These are phyloP conservation scores for Drosophila tristis DNA, from an alignment of 1,140 invertebrate genomes.

Conservation along the genomic window DNA sequence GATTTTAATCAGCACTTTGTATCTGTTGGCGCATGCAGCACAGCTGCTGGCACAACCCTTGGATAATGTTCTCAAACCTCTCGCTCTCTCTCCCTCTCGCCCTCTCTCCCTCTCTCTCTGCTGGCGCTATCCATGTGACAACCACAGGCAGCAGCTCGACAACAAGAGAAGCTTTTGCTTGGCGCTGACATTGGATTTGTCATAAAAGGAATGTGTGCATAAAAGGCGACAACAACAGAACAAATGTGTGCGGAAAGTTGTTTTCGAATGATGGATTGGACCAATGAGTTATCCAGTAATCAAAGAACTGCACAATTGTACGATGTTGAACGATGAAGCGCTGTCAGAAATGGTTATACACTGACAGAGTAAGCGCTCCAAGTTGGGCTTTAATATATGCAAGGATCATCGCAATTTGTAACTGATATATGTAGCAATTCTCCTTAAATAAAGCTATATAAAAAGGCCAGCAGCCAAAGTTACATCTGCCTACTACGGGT, in stretches of 20 bases:
- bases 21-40: conserved; percentile 66
- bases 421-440: too few relatives aligned
- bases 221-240: conserved; percentile 34
- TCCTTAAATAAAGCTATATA: too few relatives aligned
- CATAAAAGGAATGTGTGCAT: conserved; percentile 60
- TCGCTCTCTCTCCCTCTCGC: conserved; percentile 1
- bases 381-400: too few relatives aligned
- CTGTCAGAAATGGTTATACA: too few relatives aligned
- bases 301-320: too few relatives aligned
- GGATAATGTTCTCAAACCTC: conserved; percentile 30
- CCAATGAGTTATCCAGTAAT: conserved; percentile 9
- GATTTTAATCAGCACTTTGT: conserved; percentile 82
- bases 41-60: conserved; percentile 46
- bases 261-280: conserved; percentile 17
- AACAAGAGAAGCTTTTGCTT: conserved; percentile 64
- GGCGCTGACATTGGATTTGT: conserved; percentile 78
- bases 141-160: conserved; percentile 38
- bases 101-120: conserved; percentile 1
- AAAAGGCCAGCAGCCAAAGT: too few relatives aligned
- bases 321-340: too few relatives aligned
- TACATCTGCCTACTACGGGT: too few relatives aligned
- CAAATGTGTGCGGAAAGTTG: conserved; percentile 6
- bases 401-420: too few relatives aligned
- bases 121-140: conserved; percentile 42
- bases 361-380: too few relatives aligned